A percentile compares a stretch with the other conserved stretches of the same genome.
Conservation (phyloP, 64 coral and sea anemone species). For the Montipora efflorescens region DNA sequence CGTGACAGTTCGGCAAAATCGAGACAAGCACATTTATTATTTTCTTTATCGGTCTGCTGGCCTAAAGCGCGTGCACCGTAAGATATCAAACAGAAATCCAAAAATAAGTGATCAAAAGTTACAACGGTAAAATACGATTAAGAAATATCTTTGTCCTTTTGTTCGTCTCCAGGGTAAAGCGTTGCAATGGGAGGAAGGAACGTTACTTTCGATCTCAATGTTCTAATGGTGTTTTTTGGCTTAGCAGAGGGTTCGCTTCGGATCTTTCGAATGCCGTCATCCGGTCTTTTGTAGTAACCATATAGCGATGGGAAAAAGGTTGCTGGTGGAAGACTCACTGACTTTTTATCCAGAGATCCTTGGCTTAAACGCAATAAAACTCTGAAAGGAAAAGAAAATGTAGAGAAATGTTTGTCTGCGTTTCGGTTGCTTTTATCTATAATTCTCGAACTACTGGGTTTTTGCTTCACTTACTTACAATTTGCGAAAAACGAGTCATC, state of each 20-base stretch:
- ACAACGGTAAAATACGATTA: not conserved
- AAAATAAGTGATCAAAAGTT: no score
- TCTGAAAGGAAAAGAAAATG: not conserved
- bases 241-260: constrained; percentile 65
- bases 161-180: constrained; percentile 67
- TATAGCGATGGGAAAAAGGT: constrained; percentile 37
- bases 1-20: no score
- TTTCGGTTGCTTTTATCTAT: no score
- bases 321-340: constrained; percentile 53
- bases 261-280: constrained; percentile 44
- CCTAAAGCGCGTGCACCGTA: no score
- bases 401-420: no score
- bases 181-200: constrained; percentile 86
- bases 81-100: no score
- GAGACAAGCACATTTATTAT: no score
- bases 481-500: no score
- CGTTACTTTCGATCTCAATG: constrained; percentile 17
- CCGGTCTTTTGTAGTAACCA: constrained; percentile 13
- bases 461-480: no score
- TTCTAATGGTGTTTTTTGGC: not conserved
- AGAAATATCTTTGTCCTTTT: not conserved
- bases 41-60: no score
- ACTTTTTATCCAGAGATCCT: constrained; percentile 22
- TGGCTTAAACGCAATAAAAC: constrained; percentile 19
- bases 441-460: no score